These are phyloP conservation scores for Oscheius sp. DNA, from an alignment of 1,140 invertebrate genomes.

Conservation along the genomic window DNA sequence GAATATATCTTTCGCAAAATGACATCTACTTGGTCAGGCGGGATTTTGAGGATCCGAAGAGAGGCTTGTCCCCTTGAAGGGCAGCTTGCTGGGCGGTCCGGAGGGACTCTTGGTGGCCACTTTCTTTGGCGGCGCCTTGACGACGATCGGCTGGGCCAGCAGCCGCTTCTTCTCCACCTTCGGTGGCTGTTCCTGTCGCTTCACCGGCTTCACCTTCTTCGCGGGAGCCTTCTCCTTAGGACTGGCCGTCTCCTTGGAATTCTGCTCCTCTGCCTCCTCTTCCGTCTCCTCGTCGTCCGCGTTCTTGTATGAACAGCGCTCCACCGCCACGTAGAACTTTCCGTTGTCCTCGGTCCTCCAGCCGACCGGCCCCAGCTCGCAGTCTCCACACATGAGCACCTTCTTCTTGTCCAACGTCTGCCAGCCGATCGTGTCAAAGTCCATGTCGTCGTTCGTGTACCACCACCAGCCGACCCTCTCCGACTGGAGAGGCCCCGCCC, in stretches of 20 bases:
- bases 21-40: too few species aligned
- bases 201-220: too few species aligned
- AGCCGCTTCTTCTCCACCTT: too few species aligned
- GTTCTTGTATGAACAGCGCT: constrained; percentile 42
- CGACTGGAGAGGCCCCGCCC: not conserved
- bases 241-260: too few species aligned
- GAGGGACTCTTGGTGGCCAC: too few species aligned
- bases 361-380: constrained; percentile 48
- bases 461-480: constrained; percentile 35
- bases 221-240: too few species aligned
- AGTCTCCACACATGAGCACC: constrained; percentile 47
- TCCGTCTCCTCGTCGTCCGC: constrained; percentile 19
- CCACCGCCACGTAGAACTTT: constrained; percentile 46
- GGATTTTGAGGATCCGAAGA: too few species aligned
- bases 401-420: constrained; percentile 47
- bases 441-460: constrained; percentile 43
- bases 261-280: too few species aligned
- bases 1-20: too few species aligned
- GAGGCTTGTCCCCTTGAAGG: not conserved
- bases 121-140: too few species aligned
- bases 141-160: too few species aligned
- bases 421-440: constrained; percentile 49
- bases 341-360: constrained; percentile 40
- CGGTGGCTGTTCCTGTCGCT: too few species aligned
- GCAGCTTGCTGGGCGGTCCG: not conserved